Evolutionary conservation across 2,797 vertebrate species (phyloP).

Genomic region (Psittacula derbiana): DNA sequence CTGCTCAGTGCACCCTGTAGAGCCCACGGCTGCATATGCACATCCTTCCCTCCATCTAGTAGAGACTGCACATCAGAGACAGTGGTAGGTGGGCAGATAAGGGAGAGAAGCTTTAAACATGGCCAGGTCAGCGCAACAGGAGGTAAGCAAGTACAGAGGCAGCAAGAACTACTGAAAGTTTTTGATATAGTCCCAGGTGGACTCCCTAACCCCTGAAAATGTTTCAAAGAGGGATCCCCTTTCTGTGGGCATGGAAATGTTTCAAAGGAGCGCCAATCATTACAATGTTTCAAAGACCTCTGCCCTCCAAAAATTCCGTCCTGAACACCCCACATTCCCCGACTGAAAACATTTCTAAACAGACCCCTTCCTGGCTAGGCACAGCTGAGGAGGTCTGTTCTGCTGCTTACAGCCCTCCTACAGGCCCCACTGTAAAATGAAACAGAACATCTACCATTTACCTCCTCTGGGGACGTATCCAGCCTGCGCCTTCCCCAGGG

Average conservation of each 20-base stretch:
- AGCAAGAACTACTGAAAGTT: slow-evolving; percentile 27
- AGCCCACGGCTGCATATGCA: not conserved
- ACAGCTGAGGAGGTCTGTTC: slow-evolving; percentile 4
- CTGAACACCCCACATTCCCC: not conserved
- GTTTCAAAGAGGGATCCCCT: slow-evolving; percentile 57
- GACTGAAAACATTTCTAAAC: slow-evolving; percentile 50
- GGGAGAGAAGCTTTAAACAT: slow-evolving; percentile 31
- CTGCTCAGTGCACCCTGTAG: not conserved
- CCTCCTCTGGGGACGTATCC: slow-evolving; percentile 36
- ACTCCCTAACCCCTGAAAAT: slow-evolving; percentile 36
- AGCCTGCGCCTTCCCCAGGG: slow-evolving; percentile 28
- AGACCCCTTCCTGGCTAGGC: slow-evolving; percentile 21
- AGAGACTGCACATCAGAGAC: slow-evolving; percentile 39
- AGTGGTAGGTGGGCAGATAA: not conserved
- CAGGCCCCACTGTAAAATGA: not conserved
- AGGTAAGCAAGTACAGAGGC: slow-evolving; percentile 48
- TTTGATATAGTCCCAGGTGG: slow-evolving; percentile 35
- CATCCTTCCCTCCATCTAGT: not conserved
- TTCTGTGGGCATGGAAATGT: slow-evolving; percentile 16
- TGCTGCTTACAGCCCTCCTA: not conserved
- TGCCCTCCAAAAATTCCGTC: slow-evolving; percentile 12
- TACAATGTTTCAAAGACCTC: slow-evolving; percentile 52
- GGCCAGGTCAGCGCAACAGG: slow-evolving; percentile 25
- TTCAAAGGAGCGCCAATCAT: slow-evolving; percentile 56
- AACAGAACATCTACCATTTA: slow-evolving; percentile 41